A percentile compares a stretch with the other conserved stretches of the same genome.
Conservation (phyloP, 1,140 invertebrate genomes). For the Penaeus indicus region DNA sequence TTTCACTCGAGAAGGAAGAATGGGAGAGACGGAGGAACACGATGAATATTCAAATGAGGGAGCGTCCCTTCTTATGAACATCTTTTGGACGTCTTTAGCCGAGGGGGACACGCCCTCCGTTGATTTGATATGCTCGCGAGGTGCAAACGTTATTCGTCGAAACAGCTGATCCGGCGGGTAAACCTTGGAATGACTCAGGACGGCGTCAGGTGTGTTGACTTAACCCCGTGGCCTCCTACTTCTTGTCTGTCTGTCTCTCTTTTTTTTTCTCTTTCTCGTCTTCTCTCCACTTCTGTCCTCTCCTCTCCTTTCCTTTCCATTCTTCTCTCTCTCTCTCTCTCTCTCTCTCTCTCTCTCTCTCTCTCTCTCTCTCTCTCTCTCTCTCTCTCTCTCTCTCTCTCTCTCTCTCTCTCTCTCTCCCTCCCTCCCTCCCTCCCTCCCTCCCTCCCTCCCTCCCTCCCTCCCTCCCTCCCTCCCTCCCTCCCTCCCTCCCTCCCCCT, state of each 20-base stretch:
- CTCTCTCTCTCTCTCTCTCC: too few species aligned
- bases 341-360: too few species aligned
- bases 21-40: too few species aligned
- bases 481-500: too few species aligned
- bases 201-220: slow-evolving; percentile 12
- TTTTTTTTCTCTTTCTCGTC: neutral
- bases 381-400: too few species aligned
- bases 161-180: slow-evolving; percentile 4
- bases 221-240: neutral
- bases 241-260: slow-evolving; percentile 4
- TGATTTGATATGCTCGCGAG: slow-evolving; percentile 1
- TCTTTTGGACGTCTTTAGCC: too few species aligned
- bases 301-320: neutral
- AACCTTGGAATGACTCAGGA: neutral
- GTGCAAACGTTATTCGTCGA: neutral
- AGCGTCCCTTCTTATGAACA: too few species aligned
- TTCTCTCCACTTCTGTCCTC: neutral
- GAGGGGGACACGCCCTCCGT: neutral
- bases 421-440: too few species aligned
- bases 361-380: neutral
- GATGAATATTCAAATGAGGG: too few species aligned
- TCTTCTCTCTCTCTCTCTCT: neutral
- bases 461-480: too few species aligned
- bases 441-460: too few species aligned
- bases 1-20: too few species aligned